These are phyloP conservation scores for Pheosia tremula DNA, from an alignment of 2,888 invertebrate species.

Conservation along the genomic window DNA sequence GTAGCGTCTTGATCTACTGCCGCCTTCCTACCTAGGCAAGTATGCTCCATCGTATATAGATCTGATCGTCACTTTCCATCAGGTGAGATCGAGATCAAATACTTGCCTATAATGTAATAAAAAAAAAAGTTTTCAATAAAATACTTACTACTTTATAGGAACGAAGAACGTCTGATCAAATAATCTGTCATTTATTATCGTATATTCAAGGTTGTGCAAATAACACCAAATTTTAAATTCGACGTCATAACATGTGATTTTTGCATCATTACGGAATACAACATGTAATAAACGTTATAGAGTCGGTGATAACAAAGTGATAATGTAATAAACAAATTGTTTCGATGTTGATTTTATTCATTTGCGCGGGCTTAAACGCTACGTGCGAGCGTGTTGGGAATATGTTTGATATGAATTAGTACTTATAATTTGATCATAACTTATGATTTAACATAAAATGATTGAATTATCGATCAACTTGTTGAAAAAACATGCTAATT, in stretches of 20 bases:
- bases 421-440: neutral
- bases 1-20: too few relatives aligned
- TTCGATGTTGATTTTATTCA: neutral
- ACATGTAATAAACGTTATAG: constrained; percentile 15
- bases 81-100: too few relatives aligned
- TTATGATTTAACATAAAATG: neutral
- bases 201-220: neutral
- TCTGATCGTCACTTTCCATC: too few relatives aligned
- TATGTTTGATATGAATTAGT: too few relatives aligned
- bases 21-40: too few relatives aligned
- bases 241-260: constrained; percentile 10
- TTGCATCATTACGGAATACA: constrained; percentile 3
- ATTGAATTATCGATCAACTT: too few relatives aligned
- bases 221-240: neutral
- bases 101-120: too few relatives aligned
- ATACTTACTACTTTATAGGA: neutral
- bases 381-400: neutral
- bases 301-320: constrained; percentile 26
- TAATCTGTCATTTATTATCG: constrained; percentile 1
- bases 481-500: too few relatives aligned
- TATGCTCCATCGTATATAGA: too few relatives aligned
- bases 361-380: neutral
- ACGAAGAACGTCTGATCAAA: neutral
- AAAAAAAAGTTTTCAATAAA: too few relatives aligned
- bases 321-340: constrained; percentile 19